A percentile compares a stretch with the other conserved stretches of the same genome.
Conservation (phyloP, 2,797 vertebrate species). For the Sebastes vulpes region DNA sequence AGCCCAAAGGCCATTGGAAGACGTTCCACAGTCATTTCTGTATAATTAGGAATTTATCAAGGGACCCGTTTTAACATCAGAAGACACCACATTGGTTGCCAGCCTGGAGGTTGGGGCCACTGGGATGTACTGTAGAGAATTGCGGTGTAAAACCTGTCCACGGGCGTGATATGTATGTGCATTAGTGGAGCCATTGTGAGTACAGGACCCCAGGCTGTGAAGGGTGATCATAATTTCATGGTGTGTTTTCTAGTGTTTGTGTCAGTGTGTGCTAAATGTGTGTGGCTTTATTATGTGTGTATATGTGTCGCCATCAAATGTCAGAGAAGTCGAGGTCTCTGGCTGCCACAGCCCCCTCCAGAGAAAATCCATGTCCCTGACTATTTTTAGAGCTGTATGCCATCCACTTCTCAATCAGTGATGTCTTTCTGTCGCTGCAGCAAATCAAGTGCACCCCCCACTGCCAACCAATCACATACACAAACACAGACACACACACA, state of each 20-base stretch:
- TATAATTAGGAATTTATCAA: constrained; percentile 73
- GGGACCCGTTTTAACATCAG: constrained; percentile 57
- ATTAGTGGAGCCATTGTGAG: constrained; percentile 37
- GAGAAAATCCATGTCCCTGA: constrained; percentile 57
- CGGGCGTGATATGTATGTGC: constrained; percentile 27
- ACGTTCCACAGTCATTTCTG: constrained; percentile 58
- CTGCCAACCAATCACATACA: neutral
- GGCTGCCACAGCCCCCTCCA: constrained; percentile 16
- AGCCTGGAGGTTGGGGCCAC: constrained; percentile 44
- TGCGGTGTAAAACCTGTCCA: constrained; percentile 37
- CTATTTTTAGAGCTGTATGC: constrained; percentile 68
- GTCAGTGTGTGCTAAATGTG: constrained; percentile 15
- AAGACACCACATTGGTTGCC: constrained; percentile 51
- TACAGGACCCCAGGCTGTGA: constrained; percentile 49
- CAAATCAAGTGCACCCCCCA: constrained; percentile 33
- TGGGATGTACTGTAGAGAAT: constrained; percentile 47
- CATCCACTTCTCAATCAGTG: constrained; percentile 56
- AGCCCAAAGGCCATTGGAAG: constrained; percentile 53
- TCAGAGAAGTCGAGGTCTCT: constrained; percentile 31
- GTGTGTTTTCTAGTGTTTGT: constrained; percentile 46
- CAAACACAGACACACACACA: constrained; percentile 10
- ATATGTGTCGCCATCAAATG: constrained; percentile 26
- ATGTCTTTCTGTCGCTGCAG: constrained; percentile 45
- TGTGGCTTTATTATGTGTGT: constrained; percentile 1
- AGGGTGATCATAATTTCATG: constrained; percentile 57